A percentile compares a stretch with the other conserved stretches of the same genome.
These are phyloP conservation scores for Suillia variegata DNA, from an alignment of 2,888 invertebrate species.

Conservation along the genomic window DNA sequence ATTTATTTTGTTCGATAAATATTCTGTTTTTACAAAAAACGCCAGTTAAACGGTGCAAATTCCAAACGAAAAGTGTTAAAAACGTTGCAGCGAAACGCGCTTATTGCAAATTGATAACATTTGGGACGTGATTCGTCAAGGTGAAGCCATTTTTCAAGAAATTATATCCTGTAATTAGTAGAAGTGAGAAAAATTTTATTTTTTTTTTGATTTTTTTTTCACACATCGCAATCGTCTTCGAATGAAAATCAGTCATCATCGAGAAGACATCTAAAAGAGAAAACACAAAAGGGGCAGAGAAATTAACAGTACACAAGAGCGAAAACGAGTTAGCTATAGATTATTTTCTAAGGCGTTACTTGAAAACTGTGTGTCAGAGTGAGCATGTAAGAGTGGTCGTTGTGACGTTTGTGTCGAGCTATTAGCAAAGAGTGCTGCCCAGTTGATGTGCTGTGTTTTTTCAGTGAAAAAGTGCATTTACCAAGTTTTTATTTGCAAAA, in stretches of 20 bases:
- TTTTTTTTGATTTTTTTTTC: background rate
- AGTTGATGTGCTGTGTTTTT: slow-evolving; percentile 1
- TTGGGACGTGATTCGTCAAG: background rate
- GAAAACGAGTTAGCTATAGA: background rate
- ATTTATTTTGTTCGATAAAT: too few species aligned
- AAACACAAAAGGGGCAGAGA: background rate
- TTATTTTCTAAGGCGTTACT: too few species aligned
- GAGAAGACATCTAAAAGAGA: background rate
- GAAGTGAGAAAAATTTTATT: background rate
- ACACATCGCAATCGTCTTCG: too few species aligned
- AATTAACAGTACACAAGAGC: background rate
- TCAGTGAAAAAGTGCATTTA: too few species aligned
- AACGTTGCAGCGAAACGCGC: background rate
- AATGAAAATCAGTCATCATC: background rate
- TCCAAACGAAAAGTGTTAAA: background rate
- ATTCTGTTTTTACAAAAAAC: slow-evolving; percentile 2
- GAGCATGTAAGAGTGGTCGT: background rate
- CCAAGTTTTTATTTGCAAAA: too few species aligned
- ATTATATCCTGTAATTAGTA: background rate
- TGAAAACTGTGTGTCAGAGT: background rate
- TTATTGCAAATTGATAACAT: background rate
- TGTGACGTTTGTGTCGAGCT: background rate
- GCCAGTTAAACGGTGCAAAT: background rate
- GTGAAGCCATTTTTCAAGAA: background rate
- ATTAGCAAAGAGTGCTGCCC: slow-evolving; percentile 22